These are phyloP conservation scores for Eulacestoma nigropectus DNA, from an alignment of 2,113 vertebrate species.

Conservation along the genomic window DNA sequence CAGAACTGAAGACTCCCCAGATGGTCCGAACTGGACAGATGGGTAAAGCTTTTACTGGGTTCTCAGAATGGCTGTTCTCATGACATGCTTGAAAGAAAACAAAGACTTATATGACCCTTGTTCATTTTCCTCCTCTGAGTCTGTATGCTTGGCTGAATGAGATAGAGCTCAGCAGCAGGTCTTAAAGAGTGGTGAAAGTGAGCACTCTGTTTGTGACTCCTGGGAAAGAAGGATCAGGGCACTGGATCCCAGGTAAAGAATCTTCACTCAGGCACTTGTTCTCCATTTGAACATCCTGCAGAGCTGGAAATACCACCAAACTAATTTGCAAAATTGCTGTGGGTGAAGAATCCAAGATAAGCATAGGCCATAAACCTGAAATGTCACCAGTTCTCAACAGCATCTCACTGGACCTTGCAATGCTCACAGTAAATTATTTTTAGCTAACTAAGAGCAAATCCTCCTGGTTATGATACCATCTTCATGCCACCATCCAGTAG, in stretches of 20 bases:
- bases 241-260: conserved; percentile 1
- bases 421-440: conserved; percentile 5
- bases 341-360: conserved; percentile 46
- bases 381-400: not conserved
- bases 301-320: conserved; percentile 41
- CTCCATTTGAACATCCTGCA: conserved; percentile 6
- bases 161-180: conserved; percentile 26
- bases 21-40: conserved; percentile 63
- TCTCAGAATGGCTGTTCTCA: conserved; percentile 65
- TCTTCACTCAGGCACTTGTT: not conserved
- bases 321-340: conserved; percentile 50
- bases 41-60: conserved; percentile 61
- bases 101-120: conserved; percentile 48
- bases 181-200: not conserved
- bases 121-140: conserved; percentile 52
- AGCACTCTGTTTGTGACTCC: not conserved
- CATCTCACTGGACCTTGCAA: not conserved
- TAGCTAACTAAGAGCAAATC: not conserved
- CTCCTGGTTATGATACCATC: not conserved
- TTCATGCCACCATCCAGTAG: not conserved
- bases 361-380: conserved; percentile 45
- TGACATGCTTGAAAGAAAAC: conserved; percentile 62
- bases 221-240: conserved; percentile 8
- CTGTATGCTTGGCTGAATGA: conserved; percentile 29
- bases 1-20: conserved; percentile 56